Percentiles rank a stretch among this genome's conserved stretches.
phyloP scores from a whole-genome alignment of 1,140 invertebrate genomes.

The Luehdorfia chinensis region DNA sequence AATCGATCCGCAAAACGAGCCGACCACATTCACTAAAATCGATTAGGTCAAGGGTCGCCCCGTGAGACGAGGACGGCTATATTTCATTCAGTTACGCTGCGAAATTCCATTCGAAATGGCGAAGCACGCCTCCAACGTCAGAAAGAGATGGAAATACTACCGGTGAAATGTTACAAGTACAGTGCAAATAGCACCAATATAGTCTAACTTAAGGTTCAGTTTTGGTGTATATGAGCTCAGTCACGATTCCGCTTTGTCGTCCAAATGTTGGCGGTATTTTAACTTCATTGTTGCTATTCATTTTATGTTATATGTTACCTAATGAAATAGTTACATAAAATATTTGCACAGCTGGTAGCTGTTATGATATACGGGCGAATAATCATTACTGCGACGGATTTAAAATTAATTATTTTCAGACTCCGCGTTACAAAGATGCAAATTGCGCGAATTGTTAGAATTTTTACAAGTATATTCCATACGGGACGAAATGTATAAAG shows the following conservation, averaged over 20 bases:
- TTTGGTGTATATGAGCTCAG: constrained; percentile 26
- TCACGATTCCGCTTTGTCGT: constrained; percentile 62
- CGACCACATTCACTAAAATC: constrained; percentile 66
- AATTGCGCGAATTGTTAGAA: too few relatives aligned
- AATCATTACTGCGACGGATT: constrained; percentile 4
- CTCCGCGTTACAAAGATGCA: too few relatives aligned
- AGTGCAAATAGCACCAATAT: constrained; percentile 52
- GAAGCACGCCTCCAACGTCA: constrained; percentile 67
- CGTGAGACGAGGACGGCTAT: constrained; percentile 61
- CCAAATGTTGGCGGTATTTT: constrained; percentile 51
- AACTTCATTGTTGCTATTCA: constrained; percentile 58
- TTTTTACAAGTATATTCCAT: too few relatives aligned
- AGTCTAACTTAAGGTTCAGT: constrained; percentile 44
- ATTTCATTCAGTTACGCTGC: constrained; percentile 49
- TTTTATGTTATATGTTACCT: constrained; percentile 48
- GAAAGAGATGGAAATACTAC: constrained; percentile 61
- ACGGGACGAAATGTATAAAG: too few relatives aligned
- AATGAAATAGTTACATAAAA: constrained; percentile 44
- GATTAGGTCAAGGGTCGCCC: constrained; percentile 69
- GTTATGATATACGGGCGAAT: constrained; percentile 22
- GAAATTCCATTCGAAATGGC: constrained; percentile 60
- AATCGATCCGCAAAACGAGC: constrained; percentile 47
- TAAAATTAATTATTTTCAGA: neutral
- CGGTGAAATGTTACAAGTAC: constrained; percentile 59
- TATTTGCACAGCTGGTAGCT: constrained; percentile 32